phyloP scores from a whole-genome alignment of 2,797 vertebrate species.

The Lerista edwardsae region DNA sequence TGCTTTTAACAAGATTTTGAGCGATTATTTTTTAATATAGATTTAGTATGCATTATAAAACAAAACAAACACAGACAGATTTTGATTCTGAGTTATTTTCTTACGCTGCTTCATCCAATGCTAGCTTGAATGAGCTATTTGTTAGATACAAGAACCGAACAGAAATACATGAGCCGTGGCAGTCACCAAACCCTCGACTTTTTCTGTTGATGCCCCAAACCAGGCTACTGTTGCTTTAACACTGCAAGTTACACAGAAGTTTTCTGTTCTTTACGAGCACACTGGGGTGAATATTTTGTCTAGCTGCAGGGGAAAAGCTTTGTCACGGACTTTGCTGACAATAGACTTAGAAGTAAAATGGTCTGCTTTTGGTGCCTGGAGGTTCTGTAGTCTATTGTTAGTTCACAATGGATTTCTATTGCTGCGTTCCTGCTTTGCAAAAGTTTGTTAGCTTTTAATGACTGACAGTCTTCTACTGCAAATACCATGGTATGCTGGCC shows the following conservation, averaged over 20 bases:
- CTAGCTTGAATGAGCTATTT: conserved; percentile 30
- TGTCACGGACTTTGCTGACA: conserved; percentile 76
- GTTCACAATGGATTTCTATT: conserved; percentile 70
- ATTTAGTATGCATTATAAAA: no score
- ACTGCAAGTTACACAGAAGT: conserved; percentile 70
- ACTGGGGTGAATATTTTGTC: conserved; percentile 76
- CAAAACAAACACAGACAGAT: no score
- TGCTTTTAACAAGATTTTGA: conserved; percentile 23
- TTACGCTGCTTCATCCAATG: conserved; percentile 9
- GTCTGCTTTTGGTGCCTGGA: conserved; percentile 73
- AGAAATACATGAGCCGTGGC: conserved; percentile 34
- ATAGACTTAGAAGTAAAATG: conserved; percentile 79
- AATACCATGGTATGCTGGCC: conserved; percentile 63
- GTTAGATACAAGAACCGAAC: conserved; percentile 18
- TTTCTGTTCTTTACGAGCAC: conserved; percentile 67
- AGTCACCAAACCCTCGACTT: conserved; percentile 10
- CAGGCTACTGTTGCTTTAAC: conserved; percentile 71
- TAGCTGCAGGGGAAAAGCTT: conserved; percentile 77
- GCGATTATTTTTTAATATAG: no score
- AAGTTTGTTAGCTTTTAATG: conserved; percentile 78
- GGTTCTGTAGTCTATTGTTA: conserved; percentile 75
- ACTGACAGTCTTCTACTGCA: conserved; percentile 71
- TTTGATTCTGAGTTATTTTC: no score
- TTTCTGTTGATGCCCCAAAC: conserved; percentile 56
- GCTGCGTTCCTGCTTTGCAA: conserved; percentile 77